A percentile compares a stretch with the other conserved stretches of the same genome.
Evolutionary conservation across 2,113 vertebrate genomes (phyloP).

Genomic region (Notechis scutatus): DNA sequence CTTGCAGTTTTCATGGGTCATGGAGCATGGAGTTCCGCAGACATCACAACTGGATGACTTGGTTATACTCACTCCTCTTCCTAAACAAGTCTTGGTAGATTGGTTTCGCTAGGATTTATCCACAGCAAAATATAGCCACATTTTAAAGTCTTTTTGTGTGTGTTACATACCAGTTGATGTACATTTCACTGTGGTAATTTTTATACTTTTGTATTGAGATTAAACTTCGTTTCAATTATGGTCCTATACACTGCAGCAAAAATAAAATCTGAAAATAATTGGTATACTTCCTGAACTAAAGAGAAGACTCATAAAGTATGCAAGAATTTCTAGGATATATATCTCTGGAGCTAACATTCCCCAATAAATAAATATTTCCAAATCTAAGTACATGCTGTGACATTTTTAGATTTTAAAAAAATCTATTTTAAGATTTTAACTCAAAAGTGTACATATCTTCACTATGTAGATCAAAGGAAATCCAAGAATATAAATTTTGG

Average conservation of each 20-base stretch:
- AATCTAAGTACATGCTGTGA: neutral
- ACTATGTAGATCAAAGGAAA: constrained; percentile 8
- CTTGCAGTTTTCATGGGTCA: neutral
- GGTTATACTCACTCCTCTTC: neutral
- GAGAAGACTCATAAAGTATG: neutral
- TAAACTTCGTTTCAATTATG: constrained; percentile 48
- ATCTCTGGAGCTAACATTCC: constrained; percentile 5
- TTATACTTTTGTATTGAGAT: constrained; percentile 43
- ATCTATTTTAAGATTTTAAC: constrained; percentile 25
- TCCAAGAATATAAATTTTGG: neutral
- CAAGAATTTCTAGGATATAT: neutral
- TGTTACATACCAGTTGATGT: neutral
- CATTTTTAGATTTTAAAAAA: neutral
- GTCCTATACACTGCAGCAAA: constrained; percentile 28
- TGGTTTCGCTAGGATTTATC: neutral
- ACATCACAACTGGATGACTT: neutral
- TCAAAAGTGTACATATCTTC: constrained; percentile 18
- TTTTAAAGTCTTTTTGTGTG: constrained; percentile 22
- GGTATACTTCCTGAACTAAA: neutral
- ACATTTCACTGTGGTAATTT: constrained; percentile 39
- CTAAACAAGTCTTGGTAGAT: neutral
- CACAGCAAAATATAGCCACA: neutral
- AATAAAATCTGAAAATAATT: constrained; percentile 41
- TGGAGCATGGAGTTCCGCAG: neutral
- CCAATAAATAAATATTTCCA: constrained; percentile 25